These are phyloP conservation scores for Gnathonemus longibarbis DNA, from an alignment of 2,113 vertebrate species.

Conservation along the genomic window DNA sequence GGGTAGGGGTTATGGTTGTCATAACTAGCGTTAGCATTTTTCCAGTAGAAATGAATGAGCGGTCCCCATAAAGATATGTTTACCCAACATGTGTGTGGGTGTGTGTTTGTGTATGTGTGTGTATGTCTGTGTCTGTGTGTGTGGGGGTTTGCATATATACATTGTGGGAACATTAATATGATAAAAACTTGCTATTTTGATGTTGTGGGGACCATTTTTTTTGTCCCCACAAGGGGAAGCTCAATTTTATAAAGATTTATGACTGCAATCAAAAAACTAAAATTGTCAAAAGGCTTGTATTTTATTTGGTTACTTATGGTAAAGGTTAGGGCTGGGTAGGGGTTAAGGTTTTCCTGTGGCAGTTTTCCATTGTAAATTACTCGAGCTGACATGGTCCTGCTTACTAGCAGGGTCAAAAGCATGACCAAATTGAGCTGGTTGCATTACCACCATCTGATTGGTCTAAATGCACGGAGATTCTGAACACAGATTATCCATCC, in stretches of 20 bases:
- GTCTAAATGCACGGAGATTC: not conserved
- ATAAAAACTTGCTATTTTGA: not conserved
- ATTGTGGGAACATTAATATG: not conserved
- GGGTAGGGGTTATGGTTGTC: no score
- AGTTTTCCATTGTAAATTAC: not conserved
- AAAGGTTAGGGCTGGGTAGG: not conserved
- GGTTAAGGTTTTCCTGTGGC: not conserved
- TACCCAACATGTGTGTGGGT: not conserved
- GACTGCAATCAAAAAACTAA: not conserved
- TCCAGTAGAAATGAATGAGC: no score
- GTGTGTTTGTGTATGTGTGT: not conserved
- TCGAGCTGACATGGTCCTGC: not conserved
- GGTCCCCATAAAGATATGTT: not conserved
- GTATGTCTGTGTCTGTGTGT: conserved; percentile 1
- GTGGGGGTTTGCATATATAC: not conserved
- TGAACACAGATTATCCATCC: not conserved
- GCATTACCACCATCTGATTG: not conserved
- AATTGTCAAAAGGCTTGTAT: not conserved
- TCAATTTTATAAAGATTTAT: not conserved
- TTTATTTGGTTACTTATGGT: not conserved
- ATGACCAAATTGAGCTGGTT: not conserved
- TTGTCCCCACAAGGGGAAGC: not conserved
- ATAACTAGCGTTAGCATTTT: no score
- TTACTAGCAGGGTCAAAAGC: not conserved
- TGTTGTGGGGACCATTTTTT: not conserved